Evolutionary conservation across 2,113 vertebrate genomes (phyloP), one percentile per base, ranked within the genome.

Genomic region (Platysteira castanea): DNA sequence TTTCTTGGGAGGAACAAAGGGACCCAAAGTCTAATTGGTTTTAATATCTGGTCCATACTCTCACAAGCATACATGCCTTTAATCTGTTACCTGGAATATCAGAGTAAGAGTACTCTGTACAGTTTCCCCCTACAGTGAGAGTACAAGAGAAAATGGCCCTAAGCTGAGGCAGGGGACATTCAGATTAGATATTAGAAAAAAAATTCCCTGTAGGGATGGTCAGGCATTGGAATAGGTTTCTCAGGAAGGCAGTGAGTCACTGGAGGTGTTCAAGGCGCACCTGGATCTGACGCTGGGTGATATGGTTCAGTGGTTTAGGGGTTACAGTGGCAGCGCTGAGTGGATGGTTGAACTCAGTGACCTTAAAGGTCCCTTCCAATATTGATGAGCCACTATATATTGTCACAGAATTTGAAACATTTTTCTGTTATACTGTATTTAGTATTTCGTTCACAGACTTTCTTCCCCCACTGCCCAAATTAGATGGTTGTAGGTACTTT

Each of bases 381-480:
- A 16, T 12, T 28, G 33, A 13, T 30, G 49, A 17, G 26, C 80
- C 6, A 3, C 7, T 73, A 49, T 18, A 70, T 0, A 6, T n/a
- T 42, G 18, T 50, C 26, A 61, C 13, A 60, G 9, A 52, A 37
- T 44, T 74, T 75, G 7, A 64, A 84, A 87, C 16, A 14, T 1
- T 74, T 65, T 63, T 30, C 19, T 39, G 8, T 41, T 64, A 15
- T 33, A 61, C 27, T 44, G 8, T 35, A 41, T 26, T 85, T 59
- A 41, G 15, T 33, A 53, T 78, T 64, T 84, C 11, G 8, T 73
- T 69, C 27, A 61, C 5, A 24, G 15, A 2, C 10, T 69, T 86
- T 79, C 27, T 60, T 2, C 4, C 10, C 5, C 0, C 2, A 9
- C 6, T 11, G 1, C 13, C 12, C 0, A 0, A 49, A 18, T 15